Percentiles rank a stretch among this genome's conserved stretches.
phyloP scores from a whole-genome alignment of 2,113 vertebrate genomes.

The Brachirus orientalis region DNA sequence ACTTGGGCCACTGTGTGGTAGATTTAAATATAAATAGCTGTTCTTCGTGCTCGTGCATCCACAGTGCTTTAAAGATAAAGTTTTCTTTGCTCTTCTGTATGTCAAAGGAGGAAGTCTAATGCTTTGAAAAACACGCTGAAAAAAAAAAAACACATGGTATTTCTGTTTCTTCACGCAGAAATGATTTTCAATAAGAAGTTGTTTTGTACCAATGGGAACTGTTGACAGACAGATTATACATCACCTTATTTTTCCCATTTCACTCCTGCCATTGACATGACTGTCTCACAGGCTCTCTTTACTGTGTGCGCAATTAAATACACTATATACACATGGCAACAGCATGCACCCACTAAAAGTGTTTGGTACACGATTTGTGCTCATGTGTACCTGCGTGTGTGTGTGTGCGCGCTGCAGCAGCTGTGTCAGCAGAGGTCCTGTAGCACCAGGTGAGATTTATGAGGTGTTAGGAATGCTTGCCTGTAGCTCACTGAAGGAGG shows the following conservation, averaged over 20 bases:
- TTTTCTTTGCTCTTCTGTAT: conserved; percentile 5
- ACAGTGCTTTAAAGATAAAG: no score
- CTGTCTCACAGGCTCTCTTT: conserved; percentile 21
- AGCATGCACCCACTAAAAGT: conserved; percentile 12
- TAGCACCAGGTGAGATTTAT: conserved; percentile 81
- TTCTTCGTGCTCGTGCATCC: no score
- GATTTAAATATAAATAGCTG: conserved; percentile 9
- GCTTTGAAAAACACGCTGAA: neutral
- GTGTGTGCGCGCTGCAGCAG: conserved; percentile 27
- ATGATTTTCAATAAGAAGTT: conserved; percentile 12
- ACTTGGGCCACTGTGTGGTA: neutral
- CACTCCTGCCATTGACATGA: conserved; percentile 40
- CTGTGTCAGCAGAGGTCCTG: conserved; percentile 53
- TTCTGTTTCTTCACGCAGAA: conserved; percentile 15
- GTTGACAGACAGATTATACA: conserved; percentile 37
- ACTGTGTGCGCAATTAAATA: conserved; percentile 36
- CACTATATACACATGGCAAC: conserved; percentile 15
- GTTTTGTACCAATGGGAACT: conserved; percentile 1
- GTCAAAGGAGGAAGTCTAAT: neutral
- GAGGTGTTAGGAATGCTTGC: conserved; percentile 76
- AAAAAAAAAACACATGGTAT: neutral
- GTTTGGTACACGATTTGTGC: conserved; percentile 22
- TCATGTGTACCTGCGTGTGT: neutral
- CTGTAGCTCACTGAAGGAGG: conserved; percentile 65
- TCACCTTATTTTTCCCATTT: conserved; percentile 56